Base-by-base conservation (phyloP, 2,888 invertebrate genomes). In the Anthophora plumipes region DNA sequence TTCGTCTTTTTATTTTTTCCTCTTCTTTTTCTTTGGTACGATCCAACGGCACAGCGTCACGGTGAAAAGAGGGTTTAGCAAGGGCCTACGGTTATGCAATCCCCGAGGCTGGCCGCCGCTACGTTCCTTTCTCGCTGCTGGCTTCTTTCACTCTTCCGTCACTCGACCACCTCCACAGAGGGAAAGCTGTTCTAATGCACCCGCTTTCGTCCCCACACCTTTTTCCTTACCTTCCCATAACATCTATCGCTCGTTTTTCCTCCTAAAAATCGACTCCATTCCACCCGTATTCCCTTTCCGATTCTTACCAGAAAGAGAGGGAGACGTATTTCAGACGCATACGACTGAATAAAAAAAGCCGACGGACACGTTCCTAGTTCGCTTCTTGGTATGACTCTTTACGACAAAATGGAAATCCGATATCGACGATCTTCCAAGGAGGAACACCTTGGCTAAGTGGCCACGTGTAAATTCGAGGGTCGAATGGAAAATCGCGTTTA, bases 101-200 rank as follows among this genome's bases (percentile, higher is more conserved):
- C 82, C 84, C 84, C 69, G 67, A 72, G 88, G 86, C 82, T 77
- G 75, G 69, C 67, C 68, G 63, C 48, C 39, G 41, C 52, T n/a
- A n/a, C n/a, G n/a, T 48, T 63, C 17, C 77, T 43, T 20, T 48
- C 69, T 17, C 52, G 39, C 67, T 52, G 48, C 57, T 55, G 54
- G 63, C 74, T 84, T 77, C 79, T 83, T 83, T 79, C 80, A 69
- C 77, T 77, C 82, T 64, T 72, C 61, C 57, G 61, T 4, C 67
- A 63, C 70, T 80, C 82, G 78, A 60, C 80, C 80, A 71, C 78
- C 82, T 57, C 67, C 55, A 46, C 67, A 67, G 50, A 68, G 78
- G 84, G 70, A 72, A 84, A 82, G 77, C 80, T 87, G 90, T 91
- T 90, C 86, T 87, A 90, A 88, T 89, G 90, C 89, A 89, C 82